Base-by-base conservation (phyloP, 2,113 vertebrate species). In the Ailuropoda melanoleuca region DNA sequence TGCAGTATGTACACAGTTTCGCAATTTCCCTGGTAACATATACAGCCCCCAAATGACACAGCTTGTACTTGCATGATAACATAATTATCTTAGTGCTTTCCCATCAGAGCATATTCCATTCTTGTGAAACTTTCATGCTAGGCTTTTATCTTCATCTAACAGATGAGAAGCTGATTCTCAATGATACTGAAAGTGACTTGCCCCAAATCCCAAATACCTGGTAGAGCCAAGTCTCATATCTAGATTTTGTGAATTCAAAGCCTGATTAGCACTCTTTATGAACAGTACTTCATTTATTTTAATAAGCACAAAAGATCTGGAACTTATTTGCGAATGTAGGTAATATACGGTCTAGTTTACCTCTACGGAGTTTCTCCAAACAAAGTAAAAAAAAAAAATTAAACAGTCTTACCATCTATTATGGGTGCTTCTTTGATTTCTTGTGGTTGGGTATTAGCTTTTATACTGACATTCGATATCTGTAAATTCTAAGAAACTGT, bases 401-500 rank as follows among this genome's bases (percentile, higher is more conserved):
- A 62, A 85, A 60, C 37, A 88, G 75, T 21, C 55, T 93, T 90
- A 81, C 48, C 34, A 53, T 29, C 37, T 88, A 58, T 39, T 74
- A 50, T 91, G 11, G 21, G 31, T 62, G 82, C 48, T 74, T 93
- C 94, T 64, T 43, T 95, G 50, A 64, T 94, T 89, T 95, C n/a
- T 77, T 29, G 46, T 31, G 3, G 24, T 37, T 92, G 78, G 26
- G 11, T 80, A 4, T 18, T 89, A 29, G 53, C 10, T 92, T 95
- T 87, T 86, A 68, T 66, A 60, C 29, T 86, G 92, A 62, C 11
- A 96, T 77, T 70, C 50, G 5, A 81, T 50, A 95, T 64, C 55
- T 64, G 2, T 0, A 85, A 80, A 21, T n/a, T 48, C 58, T 77
- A 91, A 88, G 11, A 86, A 86, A 83, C 48, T 84, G 43, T 39